Conservation (phyloP, 2,113 vertebrate genomes). For the Taxidea taxus region DNA sequence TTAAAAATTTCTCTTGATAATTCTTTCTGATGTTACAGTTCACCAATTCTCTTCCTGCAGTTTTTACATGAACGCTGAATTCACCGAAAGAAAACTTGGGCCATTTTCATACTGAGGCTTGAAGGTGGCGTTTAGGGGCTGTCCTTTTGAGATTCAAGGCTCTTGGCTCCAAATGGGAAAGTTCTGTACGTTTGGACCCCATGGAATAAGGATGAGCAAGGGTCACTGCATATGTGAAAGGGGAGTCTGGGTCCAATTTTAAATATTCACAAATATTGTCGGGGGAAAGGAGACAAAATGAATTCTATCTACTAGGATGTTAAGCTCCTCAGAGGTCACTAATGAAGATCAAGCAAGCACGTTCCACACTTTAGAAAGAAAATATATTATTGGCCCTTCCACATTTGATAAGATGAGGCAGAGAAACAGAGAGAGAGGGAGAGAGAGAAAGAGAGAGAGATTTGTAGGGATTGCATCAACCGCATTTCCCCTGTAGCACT, state of each 20-base stretch:
- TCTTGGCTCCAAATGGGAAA: neutral
- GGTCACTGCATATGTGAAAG: neutral
- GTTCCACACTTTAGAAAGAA: too few relatives aligned
- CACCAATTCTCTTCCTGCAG: neutral
- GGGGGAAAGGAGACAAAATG: neutral
- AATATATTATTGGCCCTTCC: neutral
- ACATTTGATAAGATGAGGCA: neutral
- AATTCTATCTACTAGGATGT: neutral
- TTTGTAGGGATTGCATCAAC: neutral
- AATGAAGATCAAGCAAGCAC: neutral
- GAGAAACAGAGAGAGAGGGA: neutral
- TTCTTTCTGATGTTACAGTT: neutral
- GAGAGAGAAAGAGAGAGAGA: neutral
- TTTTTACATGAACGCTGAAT: neutral
- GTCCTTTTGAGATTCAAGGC: neutral
- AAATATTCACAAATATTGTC: neutral
- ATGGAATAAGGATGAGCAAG: neutral
- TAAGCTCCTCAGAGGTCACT: neutral
- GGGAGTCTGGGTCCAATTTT: neutral
- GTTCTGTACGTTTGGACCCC: neutral
- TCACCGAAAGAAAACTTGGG: neutral
- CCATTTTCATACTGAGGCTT: neutral
- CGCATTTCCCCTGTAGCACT: neutral
- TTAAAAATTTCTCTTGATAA: neutral
- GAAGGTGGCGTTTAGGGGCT: too few relatives aligned